Evolutionary conservation across 1,140 invertebrate species (phyloP).

Genomic region (Drosophila suzukii): DNA sequence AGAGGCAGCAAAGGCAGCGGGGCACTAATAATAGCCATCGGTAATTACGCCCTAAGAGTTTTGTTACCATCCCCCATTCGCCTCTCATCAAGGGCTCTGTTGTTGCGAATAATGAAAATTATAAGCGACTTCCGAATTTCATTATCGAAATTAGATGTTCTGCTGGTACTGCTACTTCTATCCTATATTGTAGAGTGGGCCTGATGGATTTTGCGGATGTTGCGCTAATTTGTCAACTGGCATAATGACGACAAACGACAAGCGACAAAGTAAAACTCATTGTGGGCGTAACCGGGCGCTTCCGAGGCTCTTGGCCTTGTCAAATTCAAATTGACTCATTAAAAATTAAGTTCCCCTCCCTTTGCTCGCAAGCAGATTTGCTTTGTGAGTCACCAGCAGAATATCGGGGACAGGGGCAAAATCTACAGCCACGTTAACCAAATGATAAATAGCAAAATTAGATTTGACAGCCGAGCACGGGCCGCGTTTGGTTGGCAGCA

Average conservation of each 20-base stretch:
- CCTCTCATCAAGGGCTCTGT: constrained; percentile 42
- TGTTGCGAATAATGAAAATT: constrained; percentile 72
- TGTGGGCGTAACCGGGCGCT: constrained; percentile 58
- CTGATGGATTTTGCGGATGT: constrained; percentile 74
- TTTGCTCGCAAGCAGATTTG: not conserved
- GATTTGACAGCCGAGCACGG: constrained; percentile 70
- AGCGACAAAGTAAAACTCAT: constrained; percentile 67
- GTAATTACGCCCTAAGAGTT: constrained; percentile 72
- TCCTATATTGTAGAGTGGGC: not conserved
- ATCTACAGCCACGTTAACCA: constrained; percentile 66
- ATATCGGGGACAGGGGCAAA: constrained; percentile 12
- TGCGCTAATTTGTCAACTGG: constrained; percentile 78
- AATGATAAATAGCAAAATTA: constrained; percentile 82
- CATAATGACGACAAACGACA: constrained; percentile 57
- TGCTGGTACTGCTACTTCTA: constrained; percentile 6
- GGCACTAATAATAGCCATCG: constrained; percentile 65
- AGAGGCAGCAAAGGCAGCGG: constrained; percentile 30
- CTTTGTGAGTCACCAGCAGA: constrained; percentile 45
- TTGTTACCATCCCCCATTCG: constrained; percentile 26
- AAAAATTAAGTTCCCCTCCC: constrained; percentile 74
- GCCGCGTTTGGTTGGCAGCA: constrained; percentile 58
- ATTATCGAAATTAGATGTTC: constrained; percentile 80
- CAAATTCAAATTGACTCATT: constrained; percentile 83
- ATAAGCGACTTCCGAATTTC: constrained; percentile 79
- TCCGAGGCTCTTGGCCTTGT: constrained; percentile 64